Evolutionary conservation across 2,888 invertebrate genomes (phyloP), one percentile per base, ranked within the genome.

Genomic region (Diarsia rubi): DNA sequence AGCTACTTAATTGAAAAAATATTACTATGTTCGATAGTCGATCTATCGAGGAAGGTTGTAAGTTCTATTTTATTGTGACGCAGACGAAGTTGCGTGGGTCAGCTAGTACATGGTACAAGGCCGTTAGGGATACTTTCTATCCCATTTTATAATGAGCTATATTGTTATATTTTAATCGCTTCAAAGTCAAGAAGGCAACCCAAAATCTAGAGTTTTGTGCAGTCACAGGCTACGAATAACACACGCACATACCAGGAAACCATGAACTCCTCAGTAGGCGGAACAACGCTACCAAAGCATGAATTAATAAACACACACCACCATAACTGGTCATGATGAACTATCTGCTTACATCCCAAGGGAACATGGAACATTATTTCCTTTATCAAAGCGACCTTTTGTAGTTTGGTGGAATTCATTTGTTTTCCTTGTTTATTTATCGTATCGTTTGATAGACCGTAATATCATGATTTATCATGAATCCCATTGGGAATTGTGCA

Each of bases 371-470:
- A 52, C 31, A n/a, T 63, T 62, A 72, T 63, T 63, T 42, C 31
- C 31, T 42, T 12, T 16, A 44, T 24, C n/a, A 42, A n/a, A 54
- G 16, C 54, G 21, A 42, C 73, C 80, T 62, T 72, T 73, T 44
- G 47, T 63, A 47, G 42, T 63, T 54, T 49, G 19, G 27, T 14
- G 37, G 37, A 31, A 44, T 44, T 62, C 3, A 8, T 63, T 54
- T 44, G 42, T 73, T 76, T 76, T 79, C 76, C 73, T 76, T 47
- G 47, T 76, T 76, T 62, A 79, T 76, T 79, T 73, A 76, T 73
- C 62, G 27, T 54, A 47, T 47, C 73, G 80, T 79, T 80, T 63
- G 76, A 80, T 77, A 44, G 63, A 14, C 16, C 59, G 52, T 75
- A 65, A 75, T 75, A 81, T 60, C 42, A 65, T 81, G 47, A 77